A percentile compares a stretch with the other conserved stretches of the same genome.
Conservation (phyloP, 2,888 invertebrate species). For the Gortyna flavago region DNA sequence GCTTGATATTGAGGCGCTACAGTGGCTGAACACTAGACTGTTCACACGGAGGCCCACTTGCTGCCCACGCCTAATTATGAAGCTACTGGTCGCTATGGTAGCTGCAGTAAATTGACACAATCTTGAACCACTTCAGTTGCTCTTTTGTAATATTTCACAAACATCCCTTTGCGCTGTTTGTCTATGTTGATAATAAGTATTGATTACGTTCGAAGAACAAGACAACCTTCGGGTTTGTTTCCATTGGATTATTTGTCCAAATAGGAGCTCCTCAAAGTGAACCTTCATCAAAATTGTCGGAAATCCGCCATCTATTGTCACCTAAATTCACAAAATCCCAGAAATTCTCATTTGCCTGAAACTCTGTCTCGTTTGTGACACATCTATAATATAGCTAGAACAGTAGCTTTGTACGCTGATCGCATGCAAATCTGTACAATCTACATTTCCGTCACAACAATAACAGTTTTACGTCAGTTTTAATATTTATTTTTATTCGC, state of each 20-base stretch:
- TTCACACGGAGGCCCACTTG: conserved; percentile 18
- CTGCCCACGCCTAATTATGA: background rate
- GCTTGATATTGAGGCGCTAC: conserved; percentile 21
- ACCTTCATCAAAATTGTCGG: background rate
- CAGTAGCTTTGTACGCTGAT: background rate
- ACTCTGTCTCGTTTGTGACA: background rate
- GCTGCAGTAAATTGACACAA: background rate
- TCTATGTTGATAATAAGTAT: background rate
- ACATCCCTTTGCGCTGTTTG: background rate
- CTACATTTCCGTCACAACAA: conserved; percentile 39
- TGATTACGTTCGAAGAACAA: background rate
- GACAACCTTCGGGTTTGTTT: background rate
- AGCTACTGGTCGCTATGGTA: conserved; percentile 5
- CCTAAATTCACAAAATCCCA: background rate
- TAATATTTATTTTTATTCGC: conserved; percentile 24
- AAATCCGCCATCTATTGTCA: background rate
- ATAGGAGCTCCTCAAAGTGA: background rate
- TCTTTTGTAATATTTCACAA: conserved; percentile 1
- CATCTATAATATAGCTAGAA: background rate
- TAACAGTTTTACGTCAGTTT: conserved; percentile 24
- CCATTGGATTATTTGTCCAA: conserved; percentile 10
- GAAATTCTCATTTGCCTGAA: background rate
- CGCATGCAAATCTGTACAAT: background rate
- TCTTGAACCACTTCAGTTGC: background rate
- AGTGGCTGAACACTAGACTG: conserved; percentile 2